These are phyloP conservation scores for Leptocoma aspasia DNA, from an alignment of 2,113 vertebrate species.

Conservation along the genomic window DNA sequence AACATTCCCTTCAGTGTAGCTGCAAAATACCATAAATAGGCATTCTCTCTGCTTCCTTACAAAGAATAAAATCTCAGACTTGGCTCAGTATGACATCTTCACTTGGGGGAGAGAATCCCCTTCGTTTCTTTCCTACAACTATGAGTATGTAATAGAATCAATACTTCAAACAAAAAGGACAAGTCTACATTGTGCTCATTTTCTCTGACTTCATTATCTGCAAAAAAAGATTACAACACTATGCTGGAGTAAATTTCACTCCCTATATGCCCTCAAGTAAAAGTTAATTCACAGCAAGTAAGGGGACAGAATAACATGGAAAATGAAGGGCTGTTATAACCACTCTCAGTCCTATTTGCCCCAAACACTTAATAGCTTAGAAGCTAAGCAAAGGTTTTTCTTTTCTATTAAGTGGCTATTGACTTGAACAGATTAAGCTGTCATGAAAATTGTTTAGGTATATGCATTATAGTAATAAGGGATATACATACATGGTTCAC, in stretches of 20 bases:
- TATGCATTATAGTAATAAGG: background rate
- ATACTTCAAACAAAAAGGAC: background rate
- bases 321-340: background rate
- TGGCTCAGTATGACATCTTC: slow-evolving; percentile 2
- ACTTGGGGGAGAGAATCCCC: slow-evolving; percentile 10
- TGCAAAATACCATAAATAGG: slow-evolving; percentile 62
- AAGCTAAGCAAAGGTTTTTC: background rate
- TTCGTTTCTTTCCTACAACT: background rate
- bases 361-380: background rate
- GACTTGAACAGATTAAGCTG: background rate
- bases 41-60: slow-evolving; percentile 22
- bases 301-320: background rate
- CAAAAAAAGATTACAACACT: background rate
- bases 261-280: background rate
- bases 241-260: background rate
- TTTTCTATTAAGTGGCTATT: background rate
- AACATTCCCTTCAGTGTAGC: slow-evolving; percentile 41
- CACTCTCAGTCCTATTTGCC: background rate
- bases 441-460: background rate
- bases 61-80: slow-evolving; percentile 26
- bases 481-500: background rate
- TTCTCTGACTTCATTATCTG: background rate
- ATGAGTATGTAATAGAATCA: background rate
- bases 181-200: background rate
- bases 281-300: background rate